A percentile compares a stretch with the other conserved stretches of the same genome.
phyloP scores from a whole-genome alignment of 37 sponge, comb jelly and placozoan species.

The Petrosia ficiformis region DNA sequence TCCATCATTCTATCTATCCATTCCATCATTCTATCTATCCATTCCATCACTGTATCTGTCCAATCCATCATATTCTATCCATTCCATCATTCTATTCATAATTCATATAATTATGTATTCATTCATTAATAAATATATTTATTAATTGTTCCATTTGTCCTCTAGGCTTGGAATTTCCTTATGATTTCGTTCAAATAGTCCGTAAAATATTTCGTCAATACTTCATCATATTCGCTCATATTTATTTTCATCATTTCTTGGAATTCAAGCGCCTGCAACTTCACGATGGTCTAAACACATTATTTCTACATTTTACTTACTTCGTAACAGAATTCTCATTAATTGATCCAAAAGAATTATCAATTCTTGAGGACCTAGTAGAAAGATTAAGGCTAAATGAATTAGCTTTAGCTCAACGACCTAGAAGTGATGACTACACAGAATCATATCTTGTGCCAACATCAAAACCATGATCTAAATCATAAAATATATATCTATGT shows the following conservation, averaged over 20 bases:
- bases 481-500: too few relatives aligned
- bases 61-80: too few relatives aligned
- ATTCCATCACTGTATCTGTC: too few relatives aligned
- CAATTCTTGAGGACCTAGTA: slow-evolving; percentile 70
- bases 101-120: too few relatives aligned
- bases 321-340: slow-evolving; percentile 81
- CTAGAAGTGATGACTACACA: slow-evolving; percentile 17
- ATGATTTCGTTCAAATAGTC: slow-evolving; percentile 63
- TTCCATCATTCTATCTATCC: too few relatives aligned
- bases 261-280: slow-evolving; percentile 35
- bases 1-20: too few relatives aligned
- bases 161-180: slow-evolving; percentile 69
- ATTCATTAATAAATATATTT: not conserved
- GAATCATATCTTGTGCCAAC: not conserved
- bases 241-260: slow-evolving; percentile 83
- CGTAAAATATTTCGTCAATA: slow-evolving; percentile 77
- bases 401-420: slow-evolving; percentile 38
- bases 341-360: slow-evolving; percentile 67
- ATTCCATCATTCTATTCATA: too few relatives aligned
- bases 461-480: too few relatives aligned
- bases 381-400: slow-evolving; percentile 50
- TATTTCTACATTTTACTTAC: slow-evolving; percentile 86
- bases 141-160: not conserved
- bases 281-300: slow-evolving; percentile 73
- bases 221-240: slow-evolving; percentile 81